Percentiles rank a stretch among this genome's conserved stretches.
phyloP scores from a whole-genome alignment of 2,797 vertebrate genomes.

The Falco rusticolus region DNA sequence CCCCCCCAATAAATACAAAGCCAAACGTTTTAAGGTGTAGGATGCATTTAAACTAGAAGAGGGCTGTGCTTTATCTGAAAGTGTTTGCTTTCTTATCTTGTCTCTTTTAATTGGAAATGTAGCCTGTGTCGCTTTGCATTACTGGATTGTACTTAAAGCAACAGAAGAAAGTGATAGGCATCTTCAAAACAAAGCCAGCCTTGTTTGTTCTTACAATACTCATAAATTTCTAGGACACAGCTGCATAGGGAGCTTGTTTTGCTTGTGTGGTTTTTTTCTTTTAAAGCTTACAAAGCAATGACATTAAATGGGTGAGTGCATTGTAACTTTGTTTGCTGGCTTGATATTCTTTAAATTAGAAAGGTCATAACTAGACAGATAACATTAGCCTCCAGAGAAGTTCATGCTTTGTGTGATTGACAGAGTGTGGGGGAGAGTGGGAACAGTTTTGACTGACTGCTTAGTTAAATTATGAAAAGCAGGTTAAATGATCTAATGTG shows the following conservation, averaged over 20 bases:
- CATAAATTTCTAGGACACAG: background rate
- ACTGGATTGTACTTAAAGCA: background rate
- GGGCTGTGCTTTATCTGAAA: background rate
- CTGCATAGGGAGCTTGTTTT: background rate
- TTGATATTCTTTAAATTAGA: background rate
- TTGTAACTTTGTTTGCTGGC: background rate
- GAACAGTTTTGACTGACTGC: background rate
- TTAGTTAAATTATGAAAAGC: background rate
- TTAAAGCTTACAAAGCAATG: background rate
- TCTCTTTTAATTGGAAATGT: background rate
- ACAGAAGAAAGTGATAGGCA: background rate
- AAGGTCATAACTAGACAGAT: background rate
- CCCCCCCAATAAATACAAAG: background rate
- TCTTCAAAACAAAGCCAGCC: background rate
- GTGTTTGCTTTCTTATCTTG: background rate
- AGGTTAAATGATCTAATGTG: background rate
- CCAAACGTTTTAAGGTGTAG: background rate
- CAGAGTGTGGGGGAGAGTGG: background rate
- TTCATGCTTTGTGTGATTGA: background rate
- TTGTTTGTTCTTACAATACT: background rate
- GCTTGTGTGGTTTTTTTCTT: background rate
- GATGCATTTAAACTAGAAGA: background rate
- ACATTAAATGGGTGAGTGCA: background rate
- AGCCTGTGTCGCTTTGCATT: background rate
- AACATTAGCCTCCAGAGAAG: background rate